Evolutionary conservation across 30 jellyfish, hydroid and myxozoan genomes (phyloP).

Genomic region (Chrysaora quinquecirrha): DNA sequence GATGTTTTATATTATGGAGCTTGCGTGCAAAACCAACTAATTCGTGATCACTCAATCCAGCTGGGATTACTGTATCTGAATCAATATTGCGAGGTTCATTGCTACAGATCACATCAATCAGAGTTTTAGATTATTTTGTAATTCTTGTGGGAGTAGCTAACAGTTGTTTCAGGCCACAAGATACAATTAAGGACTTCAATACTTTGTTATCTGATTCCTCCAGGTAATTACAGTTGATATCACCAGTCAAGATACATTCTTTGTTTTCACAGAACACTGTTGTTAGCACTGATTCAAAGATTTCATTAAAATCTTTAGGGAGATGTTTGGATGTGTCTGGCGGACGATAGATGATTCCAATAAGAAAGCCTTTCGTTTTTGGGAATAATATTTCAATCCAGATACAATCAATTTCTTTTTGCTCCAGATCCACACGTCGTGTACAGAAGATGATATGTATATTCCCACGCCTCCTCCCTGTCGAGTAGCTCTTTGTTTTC

Average conservation of each 20-base stretch:
- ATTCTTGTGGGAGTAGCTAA: slow-evolving; percentile 52
- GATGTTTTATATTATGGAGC: slow-evolving; percentile 35
- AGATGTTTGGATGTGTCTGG: slow-evolving; percentile 14
- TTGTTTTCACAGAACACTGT: slow-evolving; percentile 9
- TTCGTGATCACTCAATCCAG: slow-evolving; percentile 29
- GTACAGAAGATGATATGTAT: slow-evolving; percentile 36
- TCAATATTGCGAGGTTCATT: slow-evolving; percentile 8
- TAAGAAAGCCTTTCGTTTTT: slow-evolving; percentile 23
- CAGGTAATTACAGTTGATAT: slow-evolving; percentile 25
- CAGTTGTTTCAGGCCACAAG: slow-evolving; percentile 31
- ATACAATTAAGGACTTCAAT: background rate
- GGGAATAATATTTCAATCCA: slow-evolving; percentile 45
- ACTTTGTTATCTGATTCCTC: slow-evolving; percentile 10
- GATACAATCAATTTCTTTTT: slow-evolving; percentile 46
- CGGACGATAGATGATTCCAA: slow-evolving; percentile 15
- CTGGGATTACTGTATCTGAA: background rate
- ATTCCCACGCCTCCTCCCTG: slow-evolving; percentile 67
- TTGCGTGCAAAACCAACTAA: slow-evolving; percentile 52
- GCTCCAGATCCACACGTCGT: slow-evolving; percentile 54
- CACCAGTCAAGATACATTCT: slow-evolving; percentile 8
- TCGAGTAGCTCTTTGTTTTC: slow-evolving; percentile 43
- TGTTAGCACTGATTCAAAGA: background rate
- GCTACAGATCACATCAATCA: slow-evolving; percentile 29
- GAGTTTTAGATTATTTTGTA: slow-evolving; percentile 44
- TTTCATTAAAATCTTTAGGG: slow-evolving; percentile 5